Evolutionary conservation across 2,888 invertebrate species (phyloP), one percentile per base, ranked within the genome.

Genomic region (Pasiphila rectangulata): DNA sequence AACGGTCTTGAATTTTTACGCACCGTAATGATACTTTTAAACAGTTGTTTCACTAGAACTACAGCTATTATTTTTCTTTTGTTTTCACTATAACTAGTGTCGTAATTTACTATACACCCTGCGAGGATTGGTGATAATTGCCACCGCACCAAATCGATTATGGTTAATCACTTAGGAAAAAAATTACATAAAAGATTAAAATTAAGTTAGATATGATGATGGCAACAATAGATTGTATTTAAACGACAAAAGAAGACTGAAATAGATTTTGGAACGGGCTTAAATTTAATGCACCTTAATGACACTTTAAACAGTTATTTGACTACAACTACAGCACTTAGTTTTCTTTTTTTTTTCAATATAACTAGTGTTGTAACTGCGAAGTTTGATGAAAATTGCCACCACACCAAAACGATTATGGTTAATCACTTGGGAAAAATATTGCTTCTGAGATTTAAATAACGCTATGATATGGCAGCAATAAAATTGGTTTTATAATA

Each of bases 61-160:
- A n/a, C n/a, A n/a, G n/a, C n/a, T n/a, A n/a, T n/a, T n/a, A n/a
- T n/a, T n/a, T n/a, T n/a, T n/a, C n/a, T n/a, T n/a, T n/a, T n/a
- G n/a, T n/a, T n/a, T n/a, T n/a, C n/a, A n/a, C n/a, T n/a, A n/a
- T n/a, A n/a, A n/a, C n/a, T n/a, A n/a, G n/a, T n/a, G n/a, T n/a
- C n/a, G n/a, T n/a, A n/a, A n/a, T n/a, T n/a, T n/a, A n/a, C n/a
- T n/a, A n/a, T n/a, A n/a, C n/a, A n/a, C n/a, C n/a, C n/a, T n/a
- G n/a, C n/a, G n/a, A n/a, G n/a, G n/a, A n/a, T 75, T 77, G 72
- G 77, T 79, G 80, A 78, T 80, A 80, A 82, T 50, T 50, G 25
- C 50, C 50, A 34, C 50, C 45, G 41, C 40, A 34, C 32, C 55
- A 51, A 57, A 68, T 72, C 63, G 70, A 71, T 75, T 71, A 72